Conservation (phyloP, 2,797 vertebrate genomes). For the Xerus rutilus region DNA sequence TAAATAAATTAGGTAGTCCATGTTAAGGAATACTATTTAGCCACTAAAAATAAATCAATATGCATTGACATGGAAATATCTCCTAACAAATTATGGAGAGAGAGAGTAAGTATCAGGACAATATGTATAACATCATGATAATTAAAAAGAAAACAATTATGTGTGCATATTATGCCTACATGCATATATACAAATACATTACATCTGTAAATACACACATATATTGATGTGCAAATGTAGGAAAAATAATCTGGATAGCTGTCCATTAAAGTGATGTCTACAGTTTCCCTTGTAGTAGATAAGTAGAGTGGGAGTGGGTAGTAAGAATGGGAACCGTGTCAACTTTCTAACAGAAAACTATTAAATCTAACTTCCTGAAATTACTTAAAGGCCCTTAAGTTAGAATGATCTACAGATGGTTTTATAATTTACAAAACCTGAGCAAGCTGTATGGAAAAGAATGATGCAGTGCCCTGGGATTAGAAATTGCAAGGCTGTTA, state of each 20-base stretch:
- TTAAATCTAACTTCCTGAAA: neutral
- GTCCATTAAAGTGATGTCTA: neutral
- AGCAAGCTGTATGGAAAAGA: neutral
- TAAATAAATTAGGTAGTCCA: conserved; percentile 23
- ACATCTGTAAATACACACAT: neutral
- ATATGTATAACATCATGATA: neutral
- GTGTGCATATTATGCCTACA: neutral
- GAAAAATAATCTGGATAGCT: neutral
- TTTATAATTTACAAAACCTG: conserved; percentile 16
- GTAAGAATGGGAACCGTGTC: neutral
- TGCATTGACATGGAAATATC: neutral
- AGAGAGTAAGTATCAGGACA: neutral
- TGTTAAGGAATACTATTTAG: conserved; percentile 2
- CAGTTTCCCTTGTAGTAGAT: neutral
- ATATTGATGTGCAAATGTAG: neutral
- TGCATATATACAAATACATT: neutral
- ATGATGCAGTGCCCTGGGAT: neutral
- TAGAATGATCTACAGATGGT: neutral
- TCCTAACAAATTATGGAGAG: neutral
- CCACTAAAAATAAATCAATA: conserved; percentile 47
- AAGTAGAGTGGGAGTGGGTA: neutral
- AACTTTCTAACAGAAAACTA: conserved; percentile 18
- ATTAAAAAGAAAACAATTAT: neutral
- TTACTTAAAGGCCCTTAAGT: conserved; percentile 13
- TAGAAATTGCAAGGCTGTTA: neutral